Evolutionary conservation across 1,140 invertebrate species (phyloP).

Genomic region (Cherax destructor): DNA sequence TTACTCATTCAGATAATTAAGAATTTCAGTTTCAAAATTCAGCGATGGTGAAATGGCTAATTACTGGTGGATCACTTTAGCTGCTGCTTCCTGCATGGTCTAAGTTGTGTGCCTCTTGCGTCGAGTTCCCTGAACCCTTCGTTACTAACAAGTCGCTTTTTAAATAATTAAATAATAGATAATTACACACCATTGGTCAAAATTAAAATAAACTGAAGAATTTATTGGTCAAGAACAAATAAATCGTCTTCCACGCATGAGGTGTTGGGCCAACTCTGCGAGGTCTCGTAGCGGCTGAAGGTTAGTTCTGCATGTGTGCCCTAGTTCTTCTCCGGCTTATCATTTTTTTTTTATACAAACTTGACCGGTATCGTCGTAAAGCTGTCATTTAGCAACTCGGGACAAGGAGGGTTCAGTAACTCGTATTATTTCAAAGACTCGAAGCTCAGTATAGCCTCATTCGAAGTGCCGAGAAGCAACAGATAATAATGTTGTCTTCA

Average conservation of each 20-base stretch:
- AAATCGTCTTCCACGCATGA: no score
- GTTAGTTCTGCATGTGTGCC: neutral
- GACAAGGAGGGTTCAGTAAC: neutral
- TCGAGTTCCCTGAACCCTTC: constrained; percentile 16
- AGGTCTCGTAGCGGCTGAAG: neutral
- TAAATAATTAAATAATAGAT: neutral
- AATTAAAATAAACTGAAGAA: constrained; percentile 2
- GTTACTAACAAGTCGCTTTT: neutral
- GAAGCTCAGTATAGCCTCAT: neutral
- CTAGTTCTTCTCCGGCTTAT: neutral
- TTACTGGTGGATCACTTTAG: constrained; percentile 47
- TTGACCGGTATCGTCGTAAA: neutral
- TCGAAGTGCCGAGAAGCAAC: no score
- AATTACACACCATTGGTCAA: neutral
- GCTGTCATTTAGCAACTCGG: neutral
- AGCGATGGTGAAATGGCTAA: constrained; percentile 66
- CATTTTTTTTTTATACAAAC: no score
- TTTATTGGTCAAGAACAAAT: neutral
- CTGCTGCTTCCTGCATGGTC: constrained; percentile 59
- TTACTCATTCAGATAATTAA: constrained; percentile 22
- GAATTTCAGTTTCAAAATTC: constrained; percentile 48
- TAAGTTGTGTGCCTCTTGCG: constrained; percentile 16
- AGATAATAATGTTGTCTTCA: neutral
- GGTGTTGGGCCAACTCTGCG: no score
- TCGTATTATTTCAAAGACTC: neutral